Conservation (phyloP, 2,888 invertebrate species). For the Biston stratarius region DNA sequence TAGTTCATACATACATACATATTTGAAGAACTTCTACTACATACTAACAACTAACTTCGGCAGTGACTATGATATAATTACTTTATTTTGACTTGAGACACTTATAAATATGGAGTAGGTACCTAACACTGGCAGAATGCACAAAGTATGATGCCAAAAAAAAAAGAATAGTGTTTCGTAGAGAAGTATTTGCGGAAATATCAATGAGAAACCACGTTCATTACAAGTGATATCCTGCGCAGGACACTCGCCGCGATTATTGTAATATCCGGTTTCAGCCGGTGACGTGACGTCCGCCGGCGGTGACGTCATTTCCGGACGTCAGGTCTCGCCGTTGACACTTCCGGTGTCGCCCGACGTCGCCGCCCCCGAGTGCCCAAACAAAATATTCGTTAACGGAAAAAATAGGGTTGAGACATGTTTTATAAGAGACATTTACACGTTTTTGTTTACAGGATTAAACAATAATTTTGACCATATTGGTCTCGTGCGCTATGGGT, state of each 20-base stretch:
- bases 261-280: constrained; percentile 51
- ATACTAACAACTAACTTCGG: too few relatives aligned
- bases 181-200: background rate
- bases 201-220: constrained; percentile 16
- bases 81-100: too few relatives aligned
- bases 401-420: background rate
- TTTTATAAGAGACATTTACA: too few relatives aligned
- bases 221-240: constrained; percentile 19
- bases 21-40: too few relatives aligned
- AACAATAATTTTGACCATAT: too few relatives aligned
- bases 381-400: constrained; percentile 29
- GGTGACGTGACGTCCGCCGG: constrained; percentile 57
- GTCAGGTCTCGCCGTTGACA: constrained; percentile 62
- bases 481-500: too few relatives aligned
- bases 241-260: constrained; percentile 42
- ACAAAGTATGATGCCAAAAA: too few relatives aligned
- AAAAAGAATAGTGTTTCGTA: background rate
- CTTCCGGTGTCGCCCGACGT: constrained; percentile 52
- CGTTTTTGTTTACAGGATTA: too few relatives aligned
- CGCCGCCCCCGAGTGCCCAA: constrained; percentile 20
- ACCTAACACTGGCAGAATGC: too few relatives aligned
- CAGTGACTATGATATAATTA: too few relatives aligned
- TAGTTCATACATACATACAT: too few relatives aligned
- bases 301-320: constrained; percentile 68
- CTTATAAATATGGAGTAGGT: too few relatives aligned